Evolutionary conservation across 2,113 vertebrate genomes (phyloP), one percentile per base, ranked within the genome.

Genomic region (Hippoglossus stenolepis): DNA sequence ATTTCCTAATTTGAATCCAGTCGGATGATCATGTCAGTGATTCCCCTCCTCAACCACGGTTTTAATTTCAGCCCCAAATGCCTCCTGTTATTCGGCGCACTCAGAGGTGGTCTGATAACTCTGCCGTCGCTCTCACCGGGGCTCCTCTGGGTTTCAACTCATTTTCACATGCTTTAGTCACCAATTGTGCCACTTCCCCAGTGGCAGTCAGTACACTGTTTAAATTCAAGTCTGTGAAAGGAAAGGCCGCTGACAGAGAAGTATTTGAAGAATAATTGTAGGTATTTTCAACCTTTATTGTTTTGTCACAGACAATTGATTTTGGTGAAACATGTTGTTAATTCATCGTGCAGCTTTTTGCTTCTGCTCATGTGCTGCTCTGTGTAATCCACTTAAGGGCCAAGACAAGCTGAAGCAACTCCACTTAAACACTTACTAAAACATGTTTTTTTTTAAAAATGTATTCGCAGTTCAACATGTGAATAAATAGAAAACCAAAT

Each of bases 1-100:
- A 87, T 83, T 87, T 87, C 72, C 69, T 85, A 28, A 85, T 87
- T 87, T 87, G 76, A 83, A 87, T 82, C 60, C 56, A 70, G 82
- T 58, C 6, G 57, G 59, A 72, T 77, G 81, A 84, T 82, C 73
- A 66, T 69, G 86, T 82, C 75, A 70, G 63, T 23, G 75, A 85
- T 70, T 74, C 82, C 77, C 59, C 47, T 61, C 35, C 66, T 87
- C 78, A 78, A 40, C 66, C 70, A 31, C 47, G 40, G 74, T 79
- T 84, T 82, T 85, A 82, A 87, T 85, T 87, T 68, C 82, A 76
- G 59, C 23, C 71, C 64, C 21, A 63, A 65, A 77, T 38, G 73
- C 73, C 20, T 73, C 40, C 40, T 76, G 75, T 78, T 79, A 65
- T 62, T 70, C 67, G 62, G 54, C 75, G 56, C 68, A 49, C 57